Conservation (phyloP, 2,888 invertebrate species). For the Volucella inflata region DNA sequence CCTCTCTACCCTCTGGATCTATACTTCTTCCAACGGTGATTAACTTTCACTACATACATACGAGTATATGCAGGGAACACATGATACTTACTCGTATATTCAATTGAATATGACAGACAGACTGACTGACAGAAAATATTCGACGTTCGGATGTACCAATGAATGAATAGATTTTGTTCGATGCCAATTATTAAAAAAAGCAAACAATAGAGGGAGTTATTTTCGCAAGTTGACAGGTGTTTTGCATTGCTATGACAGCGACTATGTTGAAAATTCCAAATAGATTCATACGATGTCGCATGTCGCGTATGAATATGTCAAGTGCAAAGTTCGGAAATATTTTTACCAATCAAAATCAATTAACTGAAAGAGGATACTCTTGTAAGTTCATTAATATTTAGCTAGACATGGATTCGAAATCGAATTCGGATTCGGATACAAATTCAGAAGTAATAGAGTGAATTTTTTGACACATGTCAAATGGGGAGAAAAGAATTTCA, state of each 20-base stretch:
- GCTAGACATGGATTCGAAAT: neutral
- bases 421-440: neutral
- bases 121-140: too few species aligned
- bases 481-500: constrained; percentile 8
- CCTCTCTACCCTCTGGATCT: neutral
- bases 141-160: too few species aligned
- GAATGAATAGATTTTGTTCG: constrained; percentile 12
- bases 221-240: constrained; percentile 22
- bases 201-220: constrained; percentile 33
- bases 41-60: constrained; percentile 42
- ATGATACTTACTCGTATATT: neutral
- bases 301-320: neutral
- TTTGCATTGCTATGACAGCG: constrained; percentile 3
- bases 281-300: too few species aligned
- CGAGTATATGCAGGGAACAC: neutral
- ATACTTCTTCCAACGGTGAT: neutral
- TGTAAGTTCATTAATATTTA: neutral
- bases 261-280: neutral
- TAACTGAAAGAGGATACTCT: constrained; percentile 1
- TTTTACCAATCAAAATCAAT: constrained; percentile 19
- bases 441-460: neutral
- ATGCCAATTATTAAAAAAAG: constrained; percentile 4
- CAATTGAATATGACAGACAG: constrained; percentile 17
- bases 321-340: constrained; percentile 6
- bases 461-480: constrained; percentile 25